Evolutionary conservation across 2,113 vertebrate species (phyloP).

Genomic region (Psittacula cyanocephala): DNA sequence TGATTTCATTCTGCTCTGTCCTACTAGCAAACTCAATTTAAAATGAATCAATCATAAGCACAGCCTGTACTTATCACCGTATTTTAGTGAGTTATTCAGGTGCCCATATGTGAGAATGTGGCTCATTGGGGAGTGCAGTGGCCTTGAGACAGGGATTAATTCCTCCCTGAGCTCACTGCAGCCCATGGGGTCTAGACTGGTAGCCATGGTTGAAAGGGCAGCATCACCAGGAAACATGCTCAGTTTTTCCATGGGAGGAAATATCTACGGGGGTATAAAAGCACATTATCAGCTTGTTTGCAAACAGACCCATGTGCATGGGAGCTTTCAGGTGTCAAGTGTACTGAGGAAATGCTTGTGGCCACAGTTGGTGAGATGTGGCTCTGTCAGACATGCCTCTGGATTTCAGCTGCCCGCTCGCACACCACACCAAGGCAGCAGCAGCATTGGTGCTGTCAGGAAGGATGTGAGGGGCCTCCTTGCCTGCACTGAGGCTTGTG

Average conservation of each 20-base stretch:
- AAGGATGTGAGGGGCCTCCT: conserved; percentile 23
- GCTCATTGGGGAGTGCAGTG: background rate
- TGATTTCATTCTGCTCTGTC: background rate
- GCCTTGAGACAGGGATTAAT: background rate
- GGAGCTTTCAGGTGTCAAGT: background rate
- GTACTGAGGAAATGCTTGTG: background rate
- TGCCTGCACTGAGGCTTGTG: background rate
- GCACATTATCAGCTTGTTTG: background rate
- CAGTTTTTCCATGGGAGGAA: background rate
- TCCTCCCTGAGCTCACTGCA: background rate
- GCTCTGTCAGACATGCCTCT: background rate
- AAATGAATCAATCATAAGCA: background rate
- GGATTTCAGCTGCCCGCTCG: background rate
- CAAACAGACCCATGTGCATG: background rate
- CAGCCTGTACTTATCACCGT: accelerated
- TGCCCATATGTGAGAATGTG: background rate
- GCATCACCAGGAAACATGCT: background rate
- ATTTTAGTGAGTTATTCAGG: background rate
- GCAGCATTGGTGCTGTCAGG: background rate
- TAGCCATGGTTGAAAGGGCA: background rate
- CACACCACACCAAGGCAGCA: accelerated
- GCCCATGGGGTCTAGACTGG: accelerated
- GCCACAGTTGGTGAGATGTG: background rate
- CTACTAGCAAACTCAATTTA: background rate
- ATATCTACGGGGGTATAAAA: background rate